Percentiles rank a stretch among this genome's conserved stretches.
Evolutionary conservation across 2,888 invertebrate genomes (phyloP).

Genomic region (Ennomos quercinarius): DNA sequence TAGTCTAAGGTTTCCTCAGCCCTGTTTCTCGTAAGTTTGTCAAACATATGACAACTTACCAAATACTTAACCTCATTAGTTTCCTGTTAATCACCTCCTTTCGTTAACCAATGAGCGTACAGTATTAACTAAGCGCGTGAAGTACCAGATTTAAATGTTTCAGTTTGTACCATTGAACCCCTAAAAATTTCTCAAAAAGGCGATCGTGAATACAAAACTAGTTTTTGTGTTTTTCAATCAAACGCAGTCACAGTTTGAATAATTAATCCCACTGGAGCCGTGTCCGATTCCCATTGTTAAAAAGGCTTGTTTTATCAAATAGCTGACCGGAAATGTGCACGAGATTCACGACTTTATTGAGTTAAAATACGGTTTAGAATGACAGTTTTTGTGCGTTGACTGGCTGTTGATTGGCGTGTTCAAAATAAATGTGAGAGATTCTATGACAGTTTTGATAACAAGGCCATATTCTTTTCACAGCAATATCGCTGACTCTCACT

Average conservation of each 20-base stretch:
- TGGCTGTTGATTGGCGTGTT: neutral
- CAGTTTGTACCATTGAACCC: too few relatives aligned
- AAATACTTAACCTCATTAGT: too few relatives aligned
- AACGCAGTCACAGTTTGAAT: constrained; percentile 24
- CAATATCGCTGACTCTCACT: neutral
- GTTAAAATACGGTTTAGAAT: neutral
- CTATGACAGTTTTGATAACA: constrained; percentile 20
- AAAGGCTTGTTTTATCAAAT: constrained; percentile 7
- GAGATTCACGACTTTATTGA: neutral
- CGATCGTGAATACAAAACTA: constrained; percentile 6
- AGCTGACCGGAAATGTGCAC: neutral
- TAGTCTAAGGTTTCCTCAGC: too few relatives aligned
- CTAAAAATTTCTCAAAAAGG: constrained; percentile 6
- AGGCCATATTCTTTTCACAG: neutral
- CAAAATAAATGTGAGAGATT: constrained; percentile 6
- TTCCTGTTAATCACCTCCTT: too few relatives aligned
- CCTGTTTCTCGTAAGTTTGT: too few relatives aligned
- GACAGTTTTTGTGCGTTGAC: neutral
- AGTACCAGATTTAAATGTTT: too few relatives aligned
- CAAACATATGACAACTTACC: too few relatives aligned
- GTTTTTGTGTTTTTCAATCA: constrained; percentile 24
- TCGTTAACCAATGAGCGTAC: too few relatives aligned
- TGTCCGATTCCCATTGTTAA: constrained; percentile 12
- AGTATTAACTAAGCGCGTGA: too few relatives aligned
- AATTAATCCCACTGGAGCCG: constrained; percentile 21